These are phyloP conservation scores for Eurytoma adleriae DNA, from an alignment of 2,888 invertebrate genomes.

Conservation along the genomic window DNA sequence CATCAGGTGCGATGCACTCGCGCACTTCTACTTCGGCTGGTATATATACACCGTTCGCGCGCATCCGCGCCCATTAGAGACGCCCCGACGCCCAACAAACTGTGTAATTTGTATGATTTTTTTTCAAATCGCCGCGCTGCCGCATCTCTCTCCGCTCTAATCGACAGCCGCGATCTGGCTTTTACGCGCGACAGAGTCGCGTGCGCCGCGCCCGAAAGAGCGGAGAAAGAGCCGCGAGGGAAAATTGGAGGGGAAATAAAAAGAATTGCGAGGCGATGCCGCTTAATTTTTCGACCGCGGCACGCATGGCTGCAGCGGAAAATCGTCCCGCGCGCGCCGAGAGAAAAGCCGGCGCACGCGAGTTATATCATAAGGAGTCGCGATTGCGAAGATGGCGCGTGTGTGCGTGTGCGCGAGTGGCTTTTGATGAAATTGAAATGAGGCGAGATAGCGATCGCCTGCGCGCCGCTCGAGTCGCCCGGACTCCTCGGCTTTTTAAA, in stretches of 20 bases:
- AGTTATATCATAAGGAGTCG: constrained; percentile 4
- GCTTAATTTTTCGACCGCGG: background rate
- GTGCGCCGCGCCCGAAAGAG: constrained; percentile 3
- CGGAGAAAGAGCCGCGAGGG: background rate
- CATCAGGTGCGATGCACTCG: background rate
- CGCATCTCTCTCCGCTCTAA: background rate
- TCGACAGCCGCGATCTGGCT: constrained; percentile 5
- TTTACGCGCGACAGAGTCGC: constrained; percentile 44
- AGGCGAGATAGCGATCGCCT: constrained; percentile 41
- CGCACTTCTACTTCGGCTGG: constrained; percentile 1
- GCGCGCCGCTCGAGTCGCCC: background rate
- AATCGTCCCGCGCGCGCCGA: constrained; percentile 33
- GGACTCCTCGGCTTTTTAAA: constrained; percentile 5
- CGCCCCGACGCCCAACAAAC: constrained; percentile 45
- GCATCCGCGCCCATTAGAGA: constrained; percentile 1
- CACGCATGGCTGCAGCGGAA: constrained; percentile 53
- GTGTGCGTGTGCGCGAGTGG: background rate
- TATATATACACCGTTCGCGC: too few relatives aligned
- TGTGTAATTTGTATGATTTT: constrained; percentile 47
- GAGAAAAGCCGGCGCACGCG: constrained; percentile 12
- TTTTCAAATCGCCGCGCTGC: background rate
- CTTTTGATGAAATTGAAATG: constrained; percentile 50
- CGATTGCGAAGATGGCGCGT: background rate
- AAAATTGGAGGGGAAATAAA: background rate
- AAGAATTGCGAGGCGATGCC: background rate